Percentiles rank a stretch among this genome's conserved stretches.
phyloP scores from a whole-genome alignment of 92 coral and sea anemone species.

The Zoanthus sansibaricus region DNA sequence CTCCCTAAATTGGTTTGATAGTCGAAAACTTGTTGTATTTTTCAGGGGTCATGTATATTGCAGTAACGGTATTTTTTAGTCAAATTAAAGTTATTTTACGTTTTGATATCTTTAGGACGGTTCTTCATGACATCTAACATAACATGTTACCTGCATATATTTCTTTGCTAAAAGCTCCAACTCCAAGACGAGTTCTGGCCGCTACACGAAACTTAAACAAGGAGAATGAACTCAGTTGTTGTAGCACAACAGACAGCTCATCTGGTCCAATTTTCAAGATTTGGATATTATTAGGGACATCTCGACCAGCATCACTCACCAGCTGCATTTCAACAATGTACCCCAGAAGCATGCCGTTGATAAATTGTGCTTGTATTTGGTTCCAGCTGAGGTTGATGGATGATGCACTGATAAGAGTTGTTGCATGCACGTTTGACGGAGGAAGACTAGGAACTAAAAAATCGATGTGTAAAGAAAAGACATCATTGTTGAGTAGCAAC shows the following conservation, averaged over 20 bases:
- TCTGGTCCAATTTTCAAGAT: not conserved
- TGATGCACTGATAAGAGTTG: conserved; percentile 14
- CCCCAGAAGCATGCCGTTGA: conserved; percentile 48
- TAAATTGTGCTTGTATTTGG: not conserved
- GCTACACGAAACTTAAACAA: conserved; percentile 18
- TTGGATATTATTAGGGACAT: not conserved
- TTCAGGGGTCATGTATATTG: too few relatives aligned
- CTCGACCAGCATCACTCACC: not conserved
- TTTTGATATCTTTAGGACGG: too few relatives aligned
- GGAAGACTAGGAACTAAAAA: conserved; percentile 46
- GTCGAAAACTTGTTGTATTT: too few relatives aligned
- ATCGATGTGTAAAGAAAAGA: too few relatives aligned
- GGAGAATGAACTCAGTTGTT: not conserved
- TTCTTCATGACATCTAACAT: too few relatives aligned
- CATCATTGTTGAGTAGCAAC: too few relatives aligned
- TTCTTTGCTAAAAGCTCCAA: conserved; percentile 13
- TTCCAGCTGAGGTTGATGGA: conserved; percentile 26
- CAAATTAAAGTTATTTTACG: too few relatives aligned
- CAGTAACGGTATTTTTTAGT: too few relatives aligned
- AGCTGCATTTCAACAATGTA: conserved; percentile 12
- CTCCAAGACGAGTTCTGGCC: conserved; percentile 10
- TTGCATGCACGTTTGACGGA: conserved; percentile 25
- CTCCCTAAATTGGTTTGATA: too few relatives aligned
- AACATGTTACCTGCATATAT: not conserved
- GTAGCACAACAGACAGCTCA: not conserved